These are phyloP conservation scores for Antedon mediterranea DNA, from an alignment of 53 echinoderm and acorn worm species.

Conservation along the genomic window DNA sequence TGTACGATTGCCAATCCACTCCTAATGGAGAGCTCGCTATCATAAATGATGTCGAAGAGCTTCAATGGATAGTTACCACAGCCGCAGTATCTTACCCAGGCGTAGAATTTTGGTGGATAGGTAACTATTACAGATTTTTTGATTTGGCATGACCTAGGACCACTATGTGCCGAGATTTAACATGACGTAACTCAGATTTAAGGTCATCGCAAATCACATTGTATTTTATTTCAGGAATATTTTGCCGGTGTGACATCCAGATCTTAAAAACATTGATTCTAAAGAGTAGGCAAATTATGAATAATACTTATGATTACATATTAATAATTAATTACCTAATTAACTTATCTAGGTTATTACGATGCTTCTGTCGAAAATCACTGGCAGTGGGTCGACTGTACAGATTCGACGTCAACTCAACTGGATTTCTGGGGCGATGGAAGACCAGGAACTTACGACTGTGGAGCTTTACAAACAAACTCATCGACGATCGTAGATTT, in stretches of 20 bases:
- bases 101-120: not conserved
- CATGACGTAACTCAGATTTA: too few relatives aligned
- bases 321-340: too few relatives aligned
- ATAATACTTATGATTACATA: too few relatives aligned
- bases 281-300: too few relatives aligned
- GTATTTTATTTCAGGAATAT: too few relatives aligned
- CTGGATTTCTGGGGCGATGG: slow-evolving; percentile 23
- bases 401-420: slow-evolving; percentile 27
- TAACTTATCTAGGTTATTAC: slow-evolving; percentile 21
- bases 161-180: too few relatives aligned
- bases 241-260: too few relatives aligned
- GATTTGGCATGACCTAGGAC: too few relatives aligned
- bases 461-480: slow-evolving; percentile 24
- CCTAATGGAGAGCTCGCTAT: slow-evolving; percentile 42
- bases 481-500: slow-evolving; percentile 21
- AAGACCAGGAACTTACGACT: slow-evolving; percentile 33
- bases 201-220: too few relatives aligned
- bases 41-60: slow-evolving; percentile 39
- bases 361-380: slow-evolving; percentile 37
- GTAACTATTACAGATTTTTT: too few relatives aligned
- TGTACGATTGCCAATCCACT: slow-evolving; percentile 7
- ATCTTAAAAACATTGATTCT: too few relatives aligned
- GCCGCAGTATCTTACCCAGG: not conserved
- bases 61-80: slow-evolving; percentile 7
- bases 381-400: slow-evolving; percentile 51